Conservation (phyloP, 1,140 invertebrate species). For the Cydia amplana region DNA sequence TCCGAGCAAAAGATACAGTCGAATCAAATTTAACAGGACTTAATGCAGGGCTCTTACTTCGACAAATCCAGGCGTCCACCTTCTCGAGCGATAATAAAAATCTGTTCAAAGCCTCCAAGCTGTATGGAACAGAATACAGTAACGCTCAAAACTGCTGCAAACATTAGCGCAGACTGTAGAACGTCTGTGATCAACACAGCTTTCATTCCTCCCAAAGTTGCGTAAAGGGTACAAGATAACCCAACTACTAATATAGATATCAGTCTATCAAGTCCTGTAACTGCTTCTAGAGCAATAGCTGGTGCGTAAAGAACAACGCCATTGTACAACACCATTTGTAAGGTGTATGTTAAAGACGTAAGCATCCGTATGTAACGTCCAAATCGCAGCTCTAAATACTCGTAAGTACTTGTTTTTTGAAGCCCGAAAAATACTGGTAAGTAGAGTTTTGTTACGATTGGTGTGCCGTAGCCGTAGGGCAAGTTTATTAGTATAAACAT, state of each 20-base stretch:
- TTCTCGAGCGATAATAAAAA: slow-evolving; percentile 84
- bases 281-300: slow-evolving; percentile 92
- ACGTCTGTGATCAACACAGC: slow-evolving; percentile 96
- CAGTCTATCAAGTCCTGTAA: slow-evolving; percentile 87
- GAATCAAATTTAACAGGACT: neutral
- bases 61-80: slow-evolving; percentile 88
- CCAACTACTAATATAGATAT: slow-evolving; percentile 91
- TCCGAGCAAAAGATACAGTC: neutral
- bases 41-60: slow-evolving; percentile 82
- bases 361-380: slow-evolving; percentile 83
- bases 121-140: slow-evolving; percentile 88
- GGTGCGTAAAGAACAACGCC: slow-evolving; percentile 96
- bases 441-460: slow-evolving; percentile 89
- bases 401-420: slow-evolving; percentile 92
- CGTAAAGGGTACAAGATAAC: slow-evolving; percentile 95
- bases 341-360: slow-evolving; percentile 87
- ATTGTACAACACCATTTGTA: slow-evolving; percentile 95
- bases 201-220: slow-evolving; percentile 95
- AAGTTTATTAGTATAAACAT: slow-evolving; percentile 92
- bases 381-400: slow-evolving; percentile 93
- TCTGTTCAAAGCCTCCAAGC: slow-evolving; percentile 84
- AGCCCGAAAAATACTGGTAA: slow-evolving; percentile 95
- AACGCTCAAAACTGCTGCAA: slow-evolving; percentile 87
- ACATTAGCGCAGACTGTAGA: slow-evolving; percentile 90
- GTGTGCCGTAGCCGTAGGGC: slow-evolving; percentile 89